Evolutionary conservation across 2,888 invertebrate species (phyloP).

Genomic region (Epiblema foenella): DNA sequence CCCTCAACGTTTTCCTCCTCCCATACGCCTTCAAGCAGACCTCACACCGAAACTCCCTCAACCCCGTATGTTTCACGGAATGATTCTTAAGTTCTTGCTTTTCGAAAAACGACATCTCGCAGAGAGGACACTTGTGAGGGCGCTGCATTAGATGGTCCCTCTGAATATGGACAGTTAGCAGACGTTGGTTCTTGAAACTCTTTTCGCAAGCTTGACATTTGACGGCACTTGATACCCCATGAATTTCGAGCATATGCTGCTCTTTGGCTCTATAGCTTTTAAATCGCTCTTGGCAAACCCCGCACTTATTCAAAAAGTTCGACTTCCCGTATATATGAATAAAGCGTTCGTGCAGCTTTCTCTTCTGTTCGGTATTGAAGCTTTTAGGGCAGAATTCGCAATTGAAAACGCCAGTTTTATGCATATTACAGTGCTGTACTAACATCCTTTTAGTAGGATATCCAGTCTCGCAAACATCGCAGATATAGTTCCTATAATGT

Average conservation of each 20-base stretch:
- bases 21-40: constrained; percentile 55
- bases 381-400: constrained; percentile 74
- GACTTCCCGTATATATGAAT: constrained; percentile 58
- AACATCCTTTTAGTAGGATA: constrained; percentile 44
- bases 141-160: constrained; percentile 39
- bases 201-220: constrained; percentile 52
- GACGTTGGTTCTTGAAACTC: constrained; percentile 58
- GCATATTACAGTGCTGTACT: constrained; percentile 60
- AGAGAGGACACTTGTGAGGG: constrained; percentile 48
- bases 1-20: constrained; percentile 48
- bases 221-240: constrained; percentile 39
- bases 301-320: constrained; percentile 61
- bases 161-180: constrained; percentile 60
- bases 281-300: constrained; percentile 56
- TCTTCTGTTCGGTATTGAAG: constrained; percentile 72
- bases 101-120: constrained; percentile 61
- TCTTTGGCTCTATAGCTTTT: constrained; percentile 55
- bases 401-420: constrained; percentile 48
- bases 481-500: constrained; percentile 45
- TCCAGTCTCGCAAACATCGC: constrained; percentile 28
- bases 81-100: constrained; percentile 65
- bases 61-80: constrained; percentile 60
- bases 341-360: constrained; percentile 71
- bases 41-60: constrained; percentile 60
- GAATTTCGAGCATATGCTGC: constrained; percentile 51